A percentile compares a stretch with the other conserved stretches of the same genome.
phyloP scores from a whole-genome alignment of 2,797 vertebrate genomes.

The Eurystomus glaucurus region DNA sequence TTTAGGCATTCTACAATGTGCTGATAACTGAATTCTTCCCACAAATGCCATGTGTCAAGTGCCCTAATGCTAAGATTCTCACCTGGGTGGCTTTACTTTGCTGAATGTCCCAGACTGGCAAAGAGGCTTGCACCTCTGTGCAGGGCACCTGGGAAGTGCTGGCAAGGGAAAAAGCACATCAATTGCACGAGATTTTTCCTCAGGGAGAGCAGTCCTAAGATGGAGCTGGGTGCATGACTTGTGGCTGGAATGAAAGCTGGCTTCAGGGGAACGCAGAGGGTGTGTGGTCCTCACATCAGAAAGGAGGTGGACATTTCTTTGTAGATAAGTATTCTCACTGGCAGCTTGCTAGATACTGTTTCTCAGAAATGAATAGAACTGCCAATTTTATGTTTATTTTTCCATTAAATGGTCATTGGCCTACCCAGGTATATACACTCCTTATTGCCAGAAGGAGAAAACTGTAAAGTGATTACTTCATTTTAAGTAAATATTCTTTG shows the following conservation, averaged over 20 bases:
- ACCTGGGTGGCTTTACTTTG: neutral
- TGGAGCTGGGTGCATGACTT: neutral
- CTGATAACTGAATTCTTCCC: neutral
- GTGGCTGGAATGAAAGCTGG: neutral
- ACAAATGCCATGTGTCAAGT: neutral
- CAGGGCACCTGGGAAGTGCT: neutral
- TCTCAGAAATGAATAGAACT: neutral
- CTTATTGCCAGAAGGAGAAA: neutral
- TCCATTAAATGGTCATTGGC: neutral
- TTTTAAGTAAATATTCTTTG: constrained; percentile 1
- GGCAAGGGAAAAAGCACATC: neutral
- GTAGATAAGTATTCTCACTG: neutral
- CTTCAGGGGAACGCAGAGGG: neutral
- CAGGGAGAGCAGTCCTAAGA: neutral
- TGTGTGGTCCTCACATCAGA: neutral
- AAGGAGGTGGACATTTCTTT: neutral
- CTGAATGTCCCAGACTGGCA: neutral
- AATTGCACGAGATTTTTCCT: neutral
- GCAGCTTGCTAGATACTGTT: neutral
- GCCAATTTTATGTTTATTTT: neutral
- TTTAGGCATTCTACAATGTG: neutral
- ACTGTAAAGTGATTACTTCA: neutral
- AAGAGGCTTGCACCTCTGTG: neutral
- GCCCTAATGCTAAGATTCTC: neutral
- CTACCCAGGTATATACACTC: neutral